phyloP scores from a whole-genome alignment of 2,888 invertebrate genomes.

The Nezara viridula region DNA sequence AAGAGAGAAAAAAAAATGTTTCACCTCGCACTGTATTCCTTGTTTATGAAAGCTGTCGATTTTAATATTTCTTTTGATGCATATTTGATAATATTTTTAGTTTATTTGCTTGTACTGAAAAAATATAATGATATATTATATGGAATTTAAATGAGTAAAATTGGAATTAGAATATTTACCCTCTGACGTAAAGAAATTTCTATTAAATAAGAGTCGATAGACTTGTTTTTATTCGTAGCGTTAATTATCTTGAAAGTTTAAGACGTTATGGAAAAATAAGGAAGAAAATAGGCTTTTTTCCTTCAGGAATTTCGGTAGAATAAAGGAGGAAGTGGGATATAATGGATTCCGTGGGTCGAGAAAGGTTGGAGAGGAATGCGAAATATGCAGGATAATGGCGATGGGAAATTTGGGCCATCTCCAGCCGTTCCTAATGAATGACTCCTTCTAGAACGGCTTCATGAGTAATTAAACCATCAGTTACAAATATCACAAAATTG shows the following conservation, averaged over 20 bases:
- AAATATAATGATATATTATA: no score
- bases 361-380: conserved; percentile 6
- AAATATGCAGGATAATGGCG: conserved; percentile 26
- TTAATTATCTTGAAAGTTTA: not conserved
- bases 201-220: not conserved
- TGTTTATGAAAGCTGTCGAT: no score
- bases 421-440: not conserved
- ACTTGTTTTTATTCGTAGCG: not conserved
- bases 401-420: not conserved
- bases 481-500: not conserved
- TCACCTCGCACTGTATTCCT: no score
- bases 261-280: not conserved
- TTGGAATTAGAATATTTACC: no score
- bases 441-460: not conserved
- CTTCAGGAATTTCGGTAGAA: not conserved
- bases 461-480: conserved; percentile 13
- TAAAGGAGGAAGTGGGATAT: not conserved
- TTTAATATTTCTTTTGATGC: no score
- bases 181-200: no score
- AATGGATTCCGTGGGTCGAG: not conserved
- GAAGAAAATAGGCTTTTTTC: not conserved
- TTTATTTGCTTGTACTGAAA: no score
- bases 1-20: no score
- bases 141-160: no score
- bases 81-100: no score